Conservation (phyloP, 2,113 vertebrate genomes). For the Heterotis niloticus region DNA sequence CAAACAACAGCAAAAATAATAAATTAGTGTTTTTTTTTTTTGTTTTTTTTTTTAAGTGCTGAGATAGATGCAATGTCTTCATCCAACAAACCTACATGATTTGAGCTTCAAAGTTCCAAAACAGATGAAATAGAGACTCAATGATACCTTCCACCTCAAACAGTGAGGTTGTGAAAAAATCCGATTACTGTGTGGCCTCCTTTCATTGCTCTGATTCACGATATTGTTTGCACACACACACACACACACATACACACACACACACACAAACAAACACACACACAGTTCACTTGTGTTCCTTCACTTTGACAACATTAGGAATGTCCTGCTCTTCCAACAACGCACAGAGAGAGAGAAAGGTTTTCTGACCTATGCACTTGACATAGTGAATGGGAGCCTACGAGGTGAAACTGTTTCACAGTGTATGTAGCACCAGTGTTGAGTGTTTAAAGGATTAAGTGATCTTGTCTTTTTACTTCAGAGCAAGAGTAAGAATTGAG, state of each 20-base stretch:
- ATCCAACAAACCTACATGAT: not conserved
- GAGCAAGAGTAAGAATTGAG: constrained; percentile 63
- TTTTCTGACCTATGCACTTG: constrained; percentile 49
- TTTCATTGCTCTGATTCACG: too few relatives aligned
- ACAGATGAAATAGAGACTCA: not conserved
- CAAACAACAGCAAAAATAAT: not conserved
- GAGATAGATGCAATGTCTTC: constrained; percentile 8
- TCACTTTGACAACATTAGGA: too few relatives aligned
- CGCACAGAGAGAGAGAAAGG: constrained; percentile 27
- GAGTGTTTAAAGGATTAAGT: constrained; percentile 66
- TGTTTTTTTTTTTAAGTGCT: too few relatives aligned
- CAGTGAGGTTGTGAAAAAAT: constrained; percentile 24
- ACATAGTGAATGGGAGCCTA: constrained; percentile 62
- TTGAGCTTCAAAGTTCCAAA: not conserved
- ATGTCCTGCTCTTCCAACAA: too few relatives aligned
- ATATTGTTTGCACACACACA: too few relatives aligned
- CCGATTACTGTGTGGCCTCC: too few relatives aligned
- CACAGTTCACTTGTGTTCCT: too few relatives aligned
- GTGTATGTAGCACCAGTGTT: constrained; percentile 99
- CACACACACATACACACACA: too few relatives aligned
- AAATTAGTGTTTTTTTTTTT: too few relatives aligned
- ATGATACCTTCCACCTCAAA: not conserved
- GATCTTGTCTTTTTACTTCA: constrained; percentile 72
- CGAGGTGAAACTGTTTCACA: constrained; percentile 85
- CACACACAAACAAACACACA: too few relatives aligned